phyloP scores from a whole-genome alignment of 2,888 invertebrate species.

The Aplocera efformata region DNA sequence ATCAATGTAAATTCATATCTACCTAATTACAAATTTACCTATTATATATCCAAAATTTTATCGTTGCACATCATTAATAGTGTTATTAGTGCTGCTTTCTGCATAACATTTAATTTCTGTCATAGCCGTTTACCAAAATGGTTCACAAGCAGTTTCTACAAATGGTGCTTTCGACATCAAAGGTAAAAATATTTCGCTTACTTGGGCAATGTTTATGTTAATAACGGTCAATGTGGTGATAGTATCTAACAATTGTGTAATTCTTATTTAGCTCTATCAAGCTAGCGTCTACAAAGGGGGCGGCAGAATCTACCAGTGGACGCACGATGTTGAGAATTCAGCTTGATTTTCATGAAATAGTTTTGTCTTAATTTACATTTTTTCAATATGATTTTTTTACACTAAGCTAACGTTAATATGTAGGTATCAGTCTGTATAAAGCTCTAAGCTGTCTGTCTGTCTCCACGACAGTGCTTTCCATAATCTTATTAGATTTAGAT shows the following conservation, averaged over 20 bases:
- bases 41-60: too few species aligned
- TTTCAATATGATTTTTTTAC: too few species aligned
- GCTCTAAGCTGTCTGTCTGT: too few species aligned
- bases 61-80: too few species aligned
- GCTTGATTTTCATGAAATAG: conserved; percentile 36
- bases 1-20: too few species aligned
- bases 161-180: conserved; percentile 25
- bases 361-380: too few species aligned
- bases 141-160: conserved; percentile 15
- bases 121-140: conserved; percentile 30
- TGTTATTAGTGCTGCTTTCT: conserved; percentile 23
- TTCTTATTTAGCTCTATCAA: conserved; percentile 11
- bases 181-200: conserved; percentile 28
- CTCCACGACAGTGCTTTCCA: too few species aligned
- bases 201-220: conserved; percentile 5
- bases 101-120: conserved; percentile 27
- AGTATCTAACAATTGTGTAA: neutral
- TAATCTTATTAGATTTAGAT: too few species aligned
- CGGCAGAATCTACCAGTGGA: conserved; percentile 28
- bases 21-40: too few species aligned
- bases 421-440: too few species aligned
- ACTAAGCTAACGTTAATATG: too few species aligned
- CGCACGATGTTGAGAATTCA: conserved; percentile 34
- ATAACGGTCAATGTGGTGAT: neutral
- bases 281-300: conserved; percentile 31